These are phyloP conservation scores for Plebejus melissa DNA, from an alignment of 2,888 invertebrate species.

Conservation along the genomic window DNA sequence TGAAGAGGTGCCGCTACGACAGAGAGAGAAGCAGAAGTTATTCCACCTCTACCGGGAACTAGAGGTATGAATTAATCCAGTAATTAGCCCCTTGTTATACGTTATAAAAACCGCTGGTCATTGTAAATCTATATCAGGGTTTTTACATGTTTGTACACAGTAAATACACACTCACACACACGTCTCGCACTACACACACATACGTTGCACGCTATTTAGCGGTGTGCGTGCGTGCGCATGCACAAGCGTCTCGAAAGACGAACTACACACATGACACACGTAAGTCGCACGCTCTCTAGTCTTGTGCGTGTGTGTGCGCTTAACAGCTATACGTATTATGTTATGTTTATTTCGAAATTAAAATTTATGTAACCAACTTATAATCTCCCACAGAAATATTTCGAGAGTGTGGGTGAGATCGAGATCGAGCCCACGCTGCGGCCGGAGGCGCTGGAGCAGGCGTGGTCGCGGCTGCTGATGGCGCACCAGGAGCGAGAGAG, in stretches of 20 bases:
- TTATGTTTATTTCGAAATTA: neutral
- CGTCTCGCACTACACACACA: no score
- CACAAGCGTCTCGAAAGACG: no score
- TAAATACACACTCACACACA: no score
- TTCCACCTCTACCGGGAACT: constrained; percentile 87
- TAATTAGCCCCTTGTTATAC: neutral
- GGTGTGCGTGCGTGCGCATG: no score
- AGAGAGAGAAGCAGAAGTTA: constrained; percentile 93
- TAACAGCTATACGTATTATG: neutral
- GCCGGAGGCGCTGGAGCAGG: constrained; percentile 91
- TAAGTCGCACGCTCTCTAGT: neutral
- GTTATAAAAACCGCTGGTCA: neutral
- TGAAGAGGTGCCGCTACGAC: constrained; percentile 95
- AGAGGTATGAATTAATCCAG: neutral
- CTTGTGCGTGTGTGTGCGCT: neutral
- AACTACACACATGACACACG: no score
- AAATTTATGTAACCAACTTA: neutral
- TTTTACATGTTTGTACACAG: no score
- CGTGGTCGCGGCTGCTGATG: constrained; percentile 92
- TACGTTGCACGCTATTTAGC: no score
- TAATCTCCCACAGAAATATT: constrained; percentile 83
- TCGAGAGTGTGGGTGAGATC: constrained; percentile 91
- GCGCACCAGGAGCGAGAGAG: constrained; percentile 95
- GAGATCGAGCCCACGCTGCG: constrained; percentile 93
- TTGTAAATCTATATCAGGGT: no score